Conservation (phyloP, 2,888 invertebrate species). For the Branchipolynoe longqiensis region DNA sequence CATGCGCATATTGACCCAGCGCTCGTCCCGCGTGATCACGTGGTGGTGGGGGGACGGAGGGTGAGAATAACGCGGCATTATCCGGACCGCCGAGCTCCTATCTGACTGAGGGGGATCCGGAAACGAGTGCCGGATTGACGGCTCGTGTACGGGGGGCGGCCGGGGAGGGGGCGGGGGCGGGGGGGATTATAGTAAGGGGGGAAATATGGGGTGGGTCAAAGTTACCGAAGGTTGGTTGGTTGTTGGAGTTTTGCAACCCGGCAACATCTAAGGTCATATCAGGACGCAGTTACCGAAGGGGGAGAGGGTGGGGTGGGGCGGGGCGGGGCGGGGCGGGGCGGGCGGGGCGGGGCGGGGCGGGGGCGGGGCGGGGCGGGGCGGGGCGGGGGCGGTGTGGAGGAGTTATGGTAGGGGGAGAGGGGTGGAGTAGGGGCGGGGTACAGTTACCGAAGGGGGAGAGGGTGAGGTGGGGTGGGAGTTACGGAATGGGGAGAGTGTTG, state of each 20-base stretch:
- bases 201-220: neutral
- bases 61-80: slow-evolving; percentile 40
- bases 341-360: no score
- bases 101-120: no score
- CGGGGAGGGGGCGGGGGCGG: no score
- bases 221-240: no score
- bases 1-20: slow-evolving; percentile 46
- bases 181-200: neutral
- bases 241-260: no score
- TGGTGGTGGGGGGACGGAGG: neutral
- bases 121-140: neutral
- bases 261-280: no score
- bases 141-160: neutral
- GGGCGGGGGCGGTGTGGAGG: no score
- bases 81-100: no score
- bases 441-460: neutral
- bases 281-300: neutral
- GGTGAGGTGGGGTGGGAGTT: no score
- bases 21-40: slow-evolving; percentile 25
- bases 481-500: no score
- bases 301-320: neutral
- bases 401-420: neutral
- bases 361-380: no score
- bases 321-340: neutral
- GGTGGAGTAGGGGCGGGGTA: neutral